These are phyloP conservation scores for Nycticorax nycticorax DNA, from an alignment of 2,113 vertebrate species.

Conservation along the genomic window DNA sequence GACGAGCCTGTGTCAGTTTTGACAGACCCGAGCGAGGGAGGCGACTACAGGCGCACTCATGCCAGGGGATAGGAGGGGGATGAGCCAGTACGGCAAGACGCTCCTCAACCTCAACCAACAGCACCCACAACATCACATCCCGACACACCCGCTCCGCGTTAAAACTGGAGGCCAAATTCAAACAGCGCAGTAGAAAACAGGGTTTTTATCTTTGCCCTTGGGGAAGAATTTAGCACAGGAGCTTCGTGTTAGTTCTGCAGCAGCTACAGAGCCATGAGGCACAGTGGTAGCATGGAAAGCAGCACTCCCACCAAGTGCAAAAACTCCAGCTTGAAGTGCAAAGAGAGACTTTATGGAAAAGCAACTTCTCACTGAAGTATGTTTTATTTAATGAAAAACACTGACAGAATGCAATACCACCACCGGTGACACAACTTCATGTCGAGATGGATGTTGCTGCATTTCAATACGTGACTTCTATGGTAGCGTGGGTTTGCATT, in stretches of 20 bases:
- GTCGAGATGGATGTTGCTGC: neutral
- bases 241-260: neutral
- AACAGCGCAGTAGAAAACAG: neutral
- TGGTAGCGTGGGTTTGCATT: neutral
- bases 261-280: neutral
- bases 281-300: accelerated
- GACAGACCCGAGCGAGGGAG: neutral
- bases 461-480: neutral
- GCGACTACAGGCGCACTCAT: accelerated
- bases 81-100: neutral
- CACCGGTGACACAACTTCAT: neutral
- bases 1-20: neutral
- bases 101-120: neutral
- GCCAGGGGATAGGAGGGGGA: neutral
- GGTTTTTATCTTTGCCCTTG: neutral
- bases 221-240: neutral
- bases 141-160: accelerated
- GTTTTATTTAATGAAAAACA: neutral
- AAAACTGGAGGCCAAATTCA: neutral
- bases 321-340: neutral
- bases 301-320: neutral
- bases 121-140: neutral
- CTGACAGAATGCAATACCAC: neutral
- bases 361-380: neutral
- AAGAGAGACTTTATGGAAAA: neutral